phyloP scores from a whole-genome alignment of 2,888 invertebrate species.

The Coremacera marginata region DNA sequence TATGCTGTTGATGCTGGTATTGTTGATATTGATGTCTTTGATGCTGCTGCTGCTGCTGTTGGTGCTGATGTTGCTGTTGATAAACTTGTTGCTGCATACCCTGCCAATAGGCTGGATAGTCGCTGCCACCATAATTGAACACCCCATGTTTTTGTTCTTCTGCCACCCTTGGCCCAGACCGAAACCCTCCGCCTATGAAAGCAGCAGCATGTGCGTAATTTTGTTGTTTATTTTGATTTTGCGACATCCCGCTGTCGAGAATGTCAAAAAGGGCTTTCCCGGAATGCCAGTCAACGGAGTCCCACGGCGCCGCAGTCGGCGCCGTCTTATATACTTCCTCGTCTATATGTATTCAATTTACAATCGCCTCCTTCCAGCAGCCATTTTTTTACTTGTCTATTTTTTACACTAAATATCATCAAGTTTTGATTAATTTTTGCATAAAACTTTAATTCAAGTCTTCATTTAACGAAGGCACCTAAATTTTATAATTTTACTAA shows the following conservation, averaged over 20 bases:
- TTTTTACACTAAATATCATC: slow-evolving; percentile 23
- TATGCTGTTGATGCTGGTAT: slow-evolving; percentile 47
- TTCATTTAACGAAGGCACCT: slow-evolving; percentile 42
- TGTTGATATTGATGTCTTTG: slow-evolving; percentile 45
- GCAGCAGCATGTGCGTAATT: slow-evolving; percentile 23
- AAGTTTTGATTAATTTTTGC: slow-evolving; percentile 27
- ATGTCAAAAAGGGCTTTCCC: slow-evolving; percentile 27
- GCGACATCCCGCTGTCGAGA: slow-evolving; percentile 37
- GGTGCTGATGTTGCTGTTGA: slow-evolving; percentile 31
- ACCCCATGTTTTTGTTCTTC: not conserved
- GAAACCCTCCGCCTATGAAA: not conserved
- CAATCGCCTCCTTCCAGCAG: slow-evolving; percentile 10
- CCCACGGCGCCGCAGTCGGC: slow-evolving; percentile 12
- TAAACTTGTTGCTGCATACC: slow-evolving; percentile 28
- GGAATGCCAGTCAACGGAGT: slow-evolving; percentile 26
- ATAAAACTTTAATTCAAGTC: slow-evolving; percentile 34
- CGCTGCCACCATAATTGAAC: slow-evolving; percentile 6
- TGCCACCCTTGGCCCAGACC: not conserved
- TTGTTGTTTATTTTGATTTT: slow-evolving; percentile 46
- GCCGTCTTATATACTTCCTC: slow-evolving; percentile 40
- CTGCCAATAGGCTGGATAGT: slow-evolving; percentile 29
- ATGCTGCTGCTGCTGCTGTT: slow-evolving; percentile 30
- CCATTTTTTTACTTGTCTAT: slow-evolving; percentile 38
- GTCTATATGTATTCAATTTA: slow-evolving; percentile 39
- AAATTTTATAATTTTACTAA: slow-evolving; percentile 33